Base-by-base conservation (phyloP, 2,888 invertebrate genomes). In the Melanotus villosus region DNA sequence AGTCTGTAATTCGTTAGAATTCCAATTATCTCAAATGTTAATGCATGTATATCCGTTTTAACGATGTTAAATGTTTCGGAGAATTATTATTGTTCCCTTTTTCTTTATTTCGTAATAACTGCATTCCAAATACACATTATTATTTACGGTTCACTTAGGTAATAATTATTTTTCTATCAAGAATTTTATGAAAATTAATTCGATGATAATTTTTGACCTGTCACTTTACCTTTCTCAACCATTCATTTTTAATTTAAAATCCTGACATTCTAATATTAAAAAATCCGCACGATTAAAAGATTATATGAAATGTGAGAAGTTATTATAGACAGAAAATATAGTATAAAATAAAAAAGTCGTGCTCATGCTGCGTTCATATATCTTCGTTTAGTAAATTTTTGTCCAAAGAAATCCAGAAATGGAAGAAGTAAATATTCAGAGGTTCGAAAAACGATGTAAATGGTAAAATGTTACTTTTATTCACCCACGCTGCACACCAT, bases 401-500 rank as follows among this genome's bases (percentile, higher is more conserved):
- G n/a, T n/a, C n/a, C n/a, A n/a, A n/a, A n/a, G n/a, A n/a, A n/a
- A 41, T 41, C 14, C 0, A 41, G 9, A 7, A 9, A 16, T 1
- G 14, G 16, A 1, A 2, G 12, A 23, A n/a, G 23, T 21, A 23
- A 21, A n/a, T 47, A 23, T 23, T 26, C 12, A 23, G 23, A 47
- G 23, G 23, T 10, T 23, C 19, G 1, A 47, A 56, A 21, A 56
- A 43, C 26, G 26, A 26, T 41, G n/a, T n/a, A n/a, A n/a, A n/a
- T n/a, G 19, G 41, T 26, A 43, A 38, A 58, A 23, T 16, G 41
- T n/a, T 45, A 45, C 58, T 47, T 47, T 47, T 45, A 60, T 60
- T 45, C 59, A 19, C 34, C 59, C 45, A 47, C 59, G 14, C 59
- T 60, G 47, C 47, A 47, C 59, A 14, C 45, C 30, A 45, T 60